A percentile compares a stretch with the other conserved stretches of the same genome.
phyloP scores from a whole-genome alignment of 2,888 invertebrate genomes.

The Volucella zonaria region DNA sequence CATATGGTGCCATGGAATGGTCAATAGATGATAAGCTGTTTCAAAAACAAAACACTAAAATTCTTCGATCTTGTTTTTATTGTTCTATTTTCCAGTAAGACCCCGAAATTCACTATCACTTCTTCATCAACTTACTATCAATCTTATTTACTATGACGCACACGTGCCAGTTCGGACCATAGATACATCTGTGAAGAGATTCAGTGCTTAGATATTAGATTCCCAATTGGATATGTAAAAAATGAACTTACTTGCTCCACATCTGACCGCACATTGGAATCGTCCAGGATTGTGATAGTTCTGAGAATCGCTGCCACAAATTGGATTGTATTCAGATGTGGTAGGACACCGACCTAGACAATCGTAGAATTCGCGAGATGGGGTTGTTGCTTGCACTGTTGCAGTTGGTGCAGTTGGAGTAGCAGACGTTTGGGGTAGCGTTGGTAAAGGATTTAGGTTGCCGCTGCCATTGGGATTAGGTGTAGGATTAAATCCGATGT shows the following conservation, averaged over 20 bases:
- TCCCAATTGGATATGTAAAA: not conserved
- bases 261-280: slow-evolving; percentile 78
- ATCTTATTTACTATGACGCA: slow-evolving; percentile 30
- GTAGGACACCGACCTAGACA: slow-evolving; percentile 75
- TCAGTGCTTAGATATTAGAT: not conserved
- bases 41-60: slow-evolving; percentile 11
- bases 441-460: not conserved
- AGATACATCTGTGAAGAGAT: slow-evolving; percentile 50
- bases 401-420: slow-evolving; percentile 63
- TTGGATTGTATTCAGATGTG: slow-evolving; percentile 81
- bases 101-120: not conserved
- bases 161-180: slow-evolving; percentile 66
- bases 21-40: slow-evolving; percentile 9
- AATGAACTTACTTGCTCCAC: slow-evolving; percentile 79
- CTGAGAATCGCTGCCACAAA: slow-evolving; percentile 80
- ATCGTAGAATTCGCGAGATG: slow-evolving; percentile 76
- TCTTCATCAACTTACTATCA: not conserved
- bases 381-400: slow-evolving; percentile 75
- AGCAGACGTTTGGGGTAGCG: not conserved
- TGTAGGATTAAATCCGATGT: slow-evolving; percentile 57
- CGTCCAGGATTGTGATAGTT: slow-evolving; percentile 79
- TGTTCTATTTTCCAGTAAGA: not conserved
- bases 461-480: not conserved
- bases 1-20: not conserved
- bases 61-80: slow-evolving; percentile 20